Evolutionary conservation across 2,888 invertebrate species (phyloP).

Genomic region (Isoperla grammatica): DNA sequence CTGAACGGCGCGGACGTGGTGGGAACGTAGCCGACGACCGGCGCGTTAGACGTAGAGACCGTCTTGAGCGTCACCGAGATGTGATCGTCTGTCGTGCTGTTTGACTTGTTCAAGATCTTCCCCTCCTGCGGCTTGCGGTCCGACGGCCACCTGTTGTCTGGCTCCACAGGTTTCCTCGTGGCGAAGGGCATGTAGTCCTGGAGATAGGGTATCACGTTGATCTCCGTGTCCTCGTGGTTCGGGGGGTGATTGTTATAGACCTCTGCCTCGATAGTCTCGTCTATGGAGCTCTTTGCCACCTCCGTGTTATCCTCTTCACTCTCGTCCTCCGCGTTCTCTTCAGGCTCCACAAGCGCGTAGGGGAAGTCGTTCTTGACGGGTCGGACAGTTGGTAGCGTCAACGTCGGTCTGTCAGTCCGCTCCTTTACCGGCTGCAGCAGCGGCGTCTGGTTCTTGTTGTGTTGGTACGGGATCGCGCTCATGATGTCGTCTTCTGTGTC

Average conservation of each 20-base stretch:
- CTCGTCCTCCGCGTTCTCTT: constrained; percentile 41
- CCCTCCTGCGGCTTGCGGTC: constrained; percentile 5
- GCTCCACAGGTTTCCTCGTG: constrained; percentile 38
- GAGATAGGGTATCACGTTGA: constrained; percentile 45
- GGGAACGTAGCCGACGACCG: background rate
- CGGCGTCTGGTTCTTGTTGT: constrained; percentile 43
- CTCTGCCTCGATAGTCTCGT: constrained; percentile 14
- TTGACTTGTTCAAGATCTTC: constrained; percentile 16
- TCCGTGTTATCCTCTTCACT: constrained; percentile 35
- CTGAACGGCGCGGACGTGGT: constrained; percentile 16
- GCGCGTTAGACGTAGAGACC: constrained; percentile 13
- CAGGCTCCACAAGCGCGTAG: constrained; percentile 46
- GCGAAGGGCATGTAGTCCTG: constrained; percentile 46
- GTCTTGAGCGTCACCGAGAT: constrained; percentile 27
- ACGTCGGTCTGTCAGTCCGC: constrained; percentile 43
- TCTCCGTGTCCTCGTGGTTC: constrained; percentile 37
- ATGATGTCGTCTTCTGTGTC: constrained; percentile 29
- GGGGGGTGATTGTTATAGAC: constrained; percentile 9
- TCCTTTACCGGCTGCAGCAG: constrained; percentile 43
- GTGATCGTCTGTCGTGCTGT: constrained; percentile 5
- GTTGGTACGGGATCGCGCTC: background rate
- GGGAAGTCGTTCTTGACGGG: constrained; percentile 56
- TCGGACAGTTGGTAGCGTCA: constrained; percentile 39
- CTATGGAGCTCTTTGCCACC: background rate
- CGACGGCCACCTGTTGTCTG: constrained; percentile 29